Evolutionary conservation across 1,140 invertebrate genomes (phyloP).

Genomic region (Paralvinella palmiformis): DNA sequence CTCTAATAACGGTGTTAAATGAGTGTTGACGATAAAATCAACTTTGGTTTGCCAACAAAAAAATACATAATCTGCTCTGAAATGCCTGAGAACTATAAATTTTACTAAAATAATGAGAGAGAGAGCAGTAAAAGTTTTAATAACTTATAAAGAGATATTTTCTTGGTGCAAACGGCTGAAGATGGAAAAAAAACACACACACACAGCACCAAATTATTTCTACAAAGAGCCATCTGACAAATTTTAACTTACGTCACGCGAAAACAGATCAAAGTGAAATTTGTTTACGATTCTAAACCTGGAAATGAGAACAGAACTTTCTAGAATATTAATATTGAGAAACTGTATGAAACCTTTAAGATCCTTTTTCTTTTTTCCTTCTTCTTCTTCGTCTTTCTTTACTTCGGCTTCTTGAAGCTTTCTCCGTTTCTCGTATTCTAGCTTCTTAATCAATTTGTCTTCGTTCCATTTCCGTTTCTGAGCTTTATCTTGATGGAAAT

Average conservation of each 20-base stretch:
- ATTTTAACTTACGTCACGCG: background rate
- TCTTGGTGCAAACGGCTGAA: too few relatives aligned
- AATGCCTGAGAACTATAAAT: too few relatives aligned
- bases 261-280: background rate
- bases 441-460: conserved; percentile 31
- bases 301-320: background rate
- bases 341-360: background rate
- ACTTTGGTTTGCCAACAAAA: too few relatives aligned
- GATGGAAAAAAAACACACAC: background rate
- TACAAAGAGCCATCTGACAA: background rate
- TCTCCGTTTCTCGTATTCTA: conserved; percentile 27
- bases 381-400: conserved; percentile 15
- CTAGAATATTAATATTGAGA: background rate
- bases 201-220: background rate
- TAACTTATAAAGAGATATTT: too few relatives aligned
- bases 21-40: too few relatives aligned
- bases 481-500: background rate
- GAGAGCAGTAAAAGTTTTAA: too few relatives aligned
- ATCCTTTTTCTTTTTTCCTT: conserved; percentile 18
- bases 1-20: too few relatives aligned
- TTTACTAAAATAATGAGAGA: too few relatives aligned
- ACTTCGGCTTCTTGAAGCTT: conserved; percentile 21
- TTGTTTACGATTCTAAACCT: background rate
- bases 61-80: too few relatives aligned
- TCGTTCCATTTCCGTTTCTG: conserved; percentile 33